Evolutionary conservation across 2,113 vertebrate genomes (phyloP).

Genomic region (Gobiocypris rarus): DNA sequence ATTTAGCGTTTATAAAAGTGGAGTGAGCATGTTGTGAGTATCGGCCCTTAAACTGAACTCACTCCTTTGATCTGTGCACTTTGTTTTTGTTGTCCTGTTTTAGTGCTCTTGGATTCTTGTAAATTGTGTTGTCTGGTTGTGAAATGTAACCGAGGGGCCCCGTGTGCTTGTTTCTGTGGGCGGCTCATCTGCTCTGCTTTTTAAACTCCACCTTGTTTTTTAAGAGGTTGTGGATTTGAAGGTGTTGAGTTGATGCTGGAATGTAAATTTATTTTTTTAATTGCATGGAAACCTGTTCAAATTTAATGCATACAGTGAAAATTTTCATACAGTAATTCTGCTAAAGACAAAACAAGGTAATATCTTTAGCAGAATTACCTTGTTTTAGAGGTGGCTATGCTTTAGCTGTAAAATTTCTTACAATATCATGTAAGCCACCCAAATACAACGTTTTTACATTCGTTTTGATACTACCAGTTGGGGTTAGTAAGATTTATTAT

Average conservation of each 20-base stretch:
- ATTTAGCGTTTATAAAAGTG: slow-evolving; percentile 42
- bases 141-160: slow-evolving; percentile 26
- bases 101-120: slow-evolving; percentile 51
- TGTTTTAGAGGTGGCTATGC: slow-evolving; percentile 1
- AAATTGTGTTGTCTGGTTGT: slow-evolving; percentile 51
- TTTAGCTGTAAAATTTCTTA: not conserved
- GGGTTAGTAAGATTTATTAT: not conserved
- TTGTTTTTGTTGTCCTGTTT: slow-evolving; percentile 50
- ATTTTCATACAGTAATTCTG: too few species aligned
- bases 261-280: slow-evolving; percentile 3
- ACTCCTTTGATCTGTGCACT: slow-evolving; percentile 54
- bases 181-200: slow-evolving; percentile 37
- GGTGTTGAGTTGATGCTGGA: not conserved
- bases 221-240: slow-evolving; percentile 2
- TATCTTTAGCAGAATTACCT: not conserved
- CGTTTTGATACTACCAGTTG: not conserved
- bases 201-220: slow-evolving; percentile 33
- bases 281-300: not conserved
- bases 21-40: slow-evolving; percentile 42
- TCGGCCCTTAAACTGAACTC: slow-evolving; percentile 46
- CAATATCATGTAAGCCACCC: not conserved
- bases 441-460: not conserved
- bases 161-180: slow-evolving; percentile 28
- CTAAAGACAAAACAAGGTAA: too few species aligned
- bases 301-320: too few species aligned